Evolutionary conservation across 2,888 invertebrate genomes (phyloP).

Genomic region (Rhyacophila evoluta): DNA sequence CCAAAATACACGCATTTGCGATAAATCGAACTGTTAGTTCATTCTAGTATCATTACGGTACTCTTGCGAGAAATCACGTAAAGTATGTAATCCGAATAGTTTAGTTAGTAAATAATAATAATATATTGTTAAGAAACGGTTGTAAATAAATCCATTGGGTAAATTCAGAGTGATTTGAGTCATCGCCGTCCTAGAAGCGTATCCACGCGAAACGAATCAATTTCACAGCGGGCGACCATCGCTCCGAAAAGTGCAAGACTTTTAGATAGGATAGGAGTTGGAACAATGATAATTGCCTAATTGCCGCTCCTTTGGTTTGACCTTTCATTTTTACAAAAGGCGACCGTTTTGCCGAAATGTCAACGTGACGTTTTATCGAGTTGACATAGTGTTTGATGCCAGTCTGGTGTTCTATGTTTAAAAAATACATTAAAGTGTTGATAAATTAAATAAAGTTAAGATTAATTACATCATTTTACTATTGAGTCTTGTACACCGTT

Average conservation of each 20-base stretch:
- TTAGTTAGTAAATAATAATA: not conserved
- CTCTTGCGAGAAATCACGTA: not conserved
- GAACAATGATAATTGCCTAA: not conserved
- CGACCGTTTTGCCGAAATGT: not conserved
- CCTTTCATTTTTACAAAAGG: not conserved
- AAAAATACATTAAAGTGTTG: too few relatives aligned
- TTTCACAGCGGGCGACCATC: conserved; percentile 5
- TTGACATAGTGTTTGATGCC: not conserved
- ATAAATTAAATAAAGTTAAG: too few relatives aligned
- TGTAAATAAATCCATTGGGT: conserved; percentile 19
- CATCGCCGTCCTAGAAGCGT: not conserved
- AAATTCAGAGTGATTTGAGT: conserved; percentile 7
- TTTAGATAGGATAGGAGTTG: not conserved
- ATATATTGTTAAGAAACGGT: not conserved
- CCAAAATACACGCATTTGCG: not conserved
- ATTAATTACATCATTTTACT: too few relatives aligned
- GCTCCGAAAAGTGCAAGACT: conserved; percentile 8
- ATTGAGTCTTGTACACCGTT: too few relatives aligned
- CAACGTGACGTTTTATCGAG: not conserved
- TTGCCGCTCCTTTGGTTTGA: not conserved
- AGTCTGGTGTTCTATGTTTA: too few relatives aligned
- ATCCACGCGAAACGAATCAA: conserved; percentile 22
- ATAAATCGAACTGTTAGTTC: not conserved
- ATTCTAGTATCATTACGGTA: not conserved
- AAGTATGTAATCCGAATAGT: conserved; percentile 10